Evolutionary conservation across 2,797 vertebrate species (phyloP), one percentile per base, ranked within the genome.

Genomic region (Enteromius fasciolatus): DNA sequence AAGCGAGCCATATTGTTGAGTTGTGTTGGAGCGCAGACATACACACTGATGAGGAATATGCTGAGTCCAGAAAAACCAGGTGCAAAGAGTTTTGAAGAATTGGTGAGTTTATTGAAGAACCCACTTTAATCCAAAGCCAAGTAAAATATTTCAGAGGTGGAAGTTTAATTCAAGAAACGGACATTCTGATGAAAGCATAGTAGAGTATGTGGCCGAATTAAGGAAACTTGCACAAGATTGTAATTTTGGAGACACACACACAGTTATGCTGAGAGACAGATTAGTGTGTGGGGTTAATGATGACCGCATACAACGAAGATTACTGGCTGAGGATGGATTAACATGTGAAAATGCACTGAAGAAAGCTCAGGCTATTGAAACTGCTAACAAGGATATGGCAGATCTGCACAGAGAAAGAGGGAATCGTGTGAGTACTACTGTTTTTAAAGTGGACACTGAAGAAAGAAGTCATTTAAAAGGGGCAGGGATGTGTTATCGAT

Each of bases 211-310:
- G 61, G 81, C 85, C 0, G 64, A 86, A 39, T 25, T 80, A 3
- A 76, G 64, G 1, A 74, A 73, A 14, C 28, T 83, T 4, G 81
- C 81, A 46, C 84, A 83, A 17, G 61, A 86, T 28, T 83, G 76
- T 14, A 44, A 83, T 61, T 83, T 69, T 11, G 54, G 77, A 20
- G 25, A 48, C 2, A 44, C 64, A 9, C 57, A 80, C 1, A 25
- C 28, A 14, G 31, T 76, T 6, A 83, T 80, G 77, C 52, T 83
- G 17, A 66, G 78, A 39, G 78, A 86, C 20, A n/a, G 66, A 52
- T 68, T 78, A 36, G 81, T 81, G 25, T 83, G 81, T 82, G 81
- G 78, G 15, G 41, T 84, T n/a, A 84, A 78, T 74, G 78, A 84
- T 33, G 78, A 75, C 17, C 33, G 54, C 4, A 72, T 83, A 52